These are phyloP conservation scores for Antheraea mylitta DNA, from an alignment of 1,140 invertebrate genomes.

Conservation along the genomic window DNA sequence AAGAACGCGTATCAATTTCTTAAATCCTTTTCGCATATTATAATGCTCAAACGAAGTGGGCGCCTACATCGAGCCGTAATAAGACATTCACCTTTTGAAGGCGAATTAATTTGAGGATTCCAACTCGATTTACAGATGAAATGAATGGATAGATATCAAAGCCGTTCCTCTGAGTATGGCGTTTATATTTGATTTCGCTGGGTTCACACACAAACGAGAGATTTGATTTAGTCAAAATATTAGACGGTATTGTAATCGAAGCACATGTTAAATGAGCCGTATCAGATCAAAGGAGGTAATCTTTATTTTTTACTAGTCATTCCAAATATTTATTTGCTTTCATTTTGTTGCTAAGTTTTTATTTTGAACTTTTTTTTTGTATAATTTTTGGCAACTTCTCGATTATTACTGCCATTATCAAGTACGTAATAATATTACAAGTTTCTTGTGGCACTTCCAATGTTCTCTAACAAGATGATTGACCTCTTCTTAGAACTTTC, in stretches of 20 bases:
- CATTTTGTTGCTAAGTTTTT: no score
- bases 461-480: no score
- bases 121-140: conserved; percentile 41
- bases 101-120: conserved; percentile 43
- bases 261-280: not conserved
- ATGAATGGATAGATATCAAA: conserved; percentile 47
- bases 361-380: no score
- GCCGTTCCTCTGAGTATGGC: conserved; percentile 30
- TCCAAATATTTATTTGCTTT: no score
- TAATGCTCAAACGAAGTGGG: conserved; percentile 12
- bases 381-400: no score
- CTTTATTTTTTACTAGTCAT: no score
- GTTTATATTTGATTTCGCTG: conserved; percentile 37
- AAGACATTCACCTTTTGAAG: conserved; percentile 35
- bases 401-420: no score
- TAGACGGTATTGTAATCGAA: conserved; percentile 19
- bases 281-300: not conserved
- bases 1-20: conserved; percentile 1
- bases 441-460: no score
- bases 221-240: conserved; percentile 29
- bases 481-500: no score
- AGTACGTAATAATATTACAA: no score
- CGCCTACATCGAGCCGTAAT: conserved; percentile 16
- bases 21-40: conserved; percentile 9
- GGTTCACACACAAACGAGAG: conserved; percentile 29